Evolutionary conservation across 2,888 invertebrate species (phyloP).

Genomic region (Gastracanthus pulcherrimus): DNA sequence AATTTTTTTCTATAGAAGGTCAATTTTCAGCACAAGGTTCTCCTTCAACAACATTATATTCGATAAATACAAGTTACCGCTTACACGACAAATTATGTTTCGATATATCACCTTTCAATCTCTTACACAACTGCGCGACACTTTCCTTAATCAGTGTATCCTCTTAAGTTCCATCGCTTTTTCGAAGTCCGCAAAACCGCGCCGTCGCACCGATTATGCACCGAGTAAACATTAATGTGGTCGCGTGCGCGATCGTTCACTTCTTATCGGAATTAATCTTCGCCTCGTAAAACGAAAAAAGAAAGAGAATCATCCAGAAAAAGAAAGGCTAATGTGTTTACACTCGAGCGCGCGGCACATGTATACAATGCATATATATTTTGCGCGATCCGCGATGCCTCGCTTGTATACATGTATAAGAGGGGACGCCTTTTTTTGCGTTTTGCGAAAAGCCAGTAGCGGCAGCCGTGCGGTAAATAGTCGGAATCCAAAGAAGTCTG

Average conservation of each 20-base stretch:
- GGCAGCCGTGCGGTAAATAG: no score
- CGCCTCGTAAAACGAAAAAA: no score
- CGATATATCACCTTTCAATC: neutral
- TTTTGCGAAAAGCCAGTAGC: neutral
- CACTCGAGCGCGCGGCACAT: neutral
- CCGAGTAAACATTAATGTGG: neutral
- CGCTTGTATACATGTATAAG: no score
- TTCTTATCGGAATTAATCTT: neutral
- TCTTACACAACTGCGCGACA: neutral
- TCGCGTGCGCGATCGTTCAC: neutral
- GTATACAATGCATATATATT: neutral
- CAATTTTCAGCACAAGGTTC: no score
- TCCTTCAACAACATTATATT: no score
- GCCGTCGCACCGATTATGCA: neutral
- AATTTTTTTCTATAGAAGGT: no score
- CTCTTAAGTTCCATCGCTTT: neutral
- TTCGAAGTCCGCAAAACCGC: neutral
- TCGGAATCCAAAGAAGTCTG: slow-evolving; percentile 36
- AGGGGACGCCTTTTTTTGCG: neutral
- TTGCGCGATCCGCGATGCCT: no score
- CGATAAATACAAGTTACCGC: no score
- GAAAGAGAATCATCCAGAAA: no score
- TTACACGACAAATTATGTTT: neutral
- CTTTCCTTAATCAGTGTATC: neutral
- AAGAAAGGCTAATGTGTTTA: slow-evolving; percentile 17